These are phyloP conservation scores for Acheta domesticus DNA, from an alignment of 2,888 invertebrate genomes.

Conservation along the genomic window DNA sequence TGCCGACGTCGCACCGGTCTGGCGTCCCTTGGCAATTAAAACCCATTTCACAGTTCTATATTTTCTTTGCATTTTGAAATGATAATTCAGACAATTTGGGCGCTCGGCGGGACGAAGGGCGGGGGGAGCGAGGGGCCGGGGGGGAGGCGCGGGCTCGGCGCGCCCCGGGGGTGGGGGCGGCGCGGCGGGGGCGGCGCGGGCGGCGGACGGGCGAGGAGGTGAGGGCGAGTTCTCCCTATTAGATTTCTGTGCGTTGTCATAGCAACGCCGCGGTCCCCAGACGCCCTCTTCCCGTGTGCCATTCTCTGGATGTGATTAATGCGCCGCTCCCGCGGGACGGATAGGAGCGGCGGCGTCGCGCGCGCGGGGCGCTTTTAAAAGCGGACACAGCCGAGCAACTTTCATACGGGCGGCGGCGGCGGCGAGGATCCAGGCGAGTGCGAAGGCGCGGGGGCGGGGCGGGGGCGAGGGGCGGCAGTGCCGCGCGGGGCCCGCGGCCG, in stretches of 20 bases:
- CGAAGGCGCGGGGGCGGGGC: neutral
- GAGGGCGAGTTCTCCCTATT: conserved; percentile 39
- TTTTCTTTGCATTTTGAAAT: conserved; percentile 45
- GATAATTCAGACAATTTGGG: conserved; percentile 45
- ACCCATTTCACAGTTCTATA: conserved; percentile 40
- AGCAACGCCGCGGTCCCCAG: conserved; percentile 42
- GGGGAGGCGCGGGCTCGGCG: conserved; percentile 26
- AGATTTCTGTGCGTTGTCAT: conserved; percentile 43
- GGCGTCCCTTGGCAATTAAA: conserved; percentile 39
- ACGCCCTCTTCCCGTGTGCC: conserved; percentile 43
- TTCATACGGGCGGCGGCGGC: neutral
- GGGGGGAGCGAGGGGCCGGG: conserved; percentile 23
- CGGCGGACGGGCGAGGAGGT: conserved; percentile 28
- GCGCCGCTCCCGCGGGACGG: conserved; percentile 47
- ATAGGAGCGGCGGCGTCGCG: conserved; percentile 39
- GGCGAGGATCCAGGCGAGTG: neutral
- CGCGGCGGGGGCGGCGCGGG: conserved; percentile 27
- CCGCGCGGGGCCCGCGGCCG: neutral
- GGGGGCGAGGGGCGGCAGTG: neutral
- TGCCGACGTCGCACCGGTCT: neutral
- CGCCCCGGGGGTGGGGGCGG: conserved; percentile 30
- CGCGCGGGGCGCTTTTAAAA: conserved; percentile 39
- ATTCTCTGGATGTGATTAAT: conserved; percentile 50
- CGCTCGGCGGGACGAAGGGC: conserved; percentile 30
- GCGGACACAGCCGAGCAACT: conserved; percentile 11